Base-by-base conservation (phyloP, 2,113 vertebrate species). In the Hippolais icterina region DNA sequence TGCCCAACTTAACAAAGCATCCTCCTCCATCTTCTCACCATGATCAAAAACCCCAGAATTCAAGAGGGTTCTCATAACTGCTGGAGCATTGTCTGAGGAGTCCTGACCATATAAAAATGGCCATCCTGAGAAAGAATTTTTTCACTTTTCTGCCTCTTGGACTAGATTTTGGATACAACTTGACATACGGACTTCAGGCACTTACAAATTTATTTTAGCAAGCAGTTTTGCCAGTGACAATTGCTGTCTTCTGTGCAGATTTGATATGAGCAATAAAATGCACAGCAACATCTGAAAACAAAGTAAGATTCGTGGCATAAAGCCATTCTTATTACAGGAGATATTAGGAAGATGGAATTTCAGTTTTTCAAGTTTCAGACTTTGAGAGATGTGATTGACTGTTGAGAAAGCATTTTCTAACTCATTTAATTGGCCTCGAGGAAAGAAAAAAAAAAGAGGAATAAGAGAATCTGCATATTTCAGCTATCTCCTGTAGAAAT, bases 181-280 rank as follows among this genome's bases (percentile, higher is more conserved):
- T 56, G 44, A 72, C 22, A 72, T 29, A 22, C 6, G 76, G 39
- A 56, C 6, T 64, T 83, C 25, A 82, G 80, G 54, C 16, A 57
- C 41, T 68, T 90, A 21, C 21, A 50, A 53, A 90, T 85, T 63
- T 71, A 82, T 90, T 88, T 88, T 88, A 76, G 46, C 75, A 80
- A 86, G 52, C 27, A 88, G 12, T 76, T 83, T 80, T 86, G 25
- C 57, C 53, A 56, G 53, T 52, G 63, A 50, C 5, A 63, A 10
- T 42, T 50, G 11, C 44, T 87, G 50, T 28, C 8, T 65, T 61
- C 46, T 86, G 41, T 41, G 88, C 47, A 49, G 68, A n/a, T 87
- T 74, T 92, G 59, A 52, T 49, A 8, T 52, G 29, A 2, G 3
- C 66, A 68, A 60, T 80, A 60, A 80, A 90, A 90, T 37, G 47